Evolutionary conservation across 1,140 invertebrate genomes (phyloP).

Genomic region (Drosophila miranda): DNA sequence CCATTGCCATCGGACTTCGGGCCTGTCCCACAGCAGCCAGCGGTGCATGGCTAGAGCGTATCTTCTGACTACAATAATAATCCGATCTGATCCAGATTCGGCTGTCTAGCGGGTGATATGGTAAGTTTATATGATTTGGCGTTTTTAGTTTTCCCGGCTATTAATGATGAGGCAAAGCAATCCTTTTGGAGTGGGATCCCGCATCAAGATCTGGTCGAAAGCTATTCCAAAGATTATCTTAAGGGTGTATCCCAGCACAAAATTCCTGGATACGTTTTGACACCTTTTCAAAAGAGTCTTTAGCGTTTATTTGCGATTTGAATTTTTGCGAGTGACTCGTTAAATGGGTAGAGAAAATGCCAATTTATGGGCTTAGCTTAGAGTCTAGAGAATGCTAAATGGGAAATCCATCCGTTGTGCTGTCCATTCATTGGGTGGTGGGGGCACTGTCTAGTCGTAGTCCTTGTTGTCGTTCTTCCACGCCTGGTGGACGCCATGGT

Average conservation of each 20-base stretch:
- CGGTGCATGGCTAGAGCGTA: no score
- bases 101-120: no score
- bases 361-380: slow-evolving; percentile 42
- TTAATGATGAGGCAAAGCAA: no score
- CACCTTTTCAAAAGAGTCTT: slow-evolving; percentile 31
- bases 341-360: slow-evolving; percentile 21
- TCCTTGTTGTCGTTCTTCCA: slow-evolving; percentile 60
- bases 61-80: no score
- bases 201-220: no score
- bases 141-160: no score
- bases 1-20: no score
- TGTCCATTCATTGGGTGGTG: not conserved
- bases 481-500: slow-evolving; percentile 58
- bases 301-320: slow-evolving; percentile 45
- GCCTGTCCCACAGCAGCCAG: no score
- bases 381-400: slow-evolving; percentile 29
- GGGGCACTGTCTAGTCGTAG: slow-evolving; percentile 18
- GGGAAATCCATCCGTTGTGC: slow-evolving; percentile 5
- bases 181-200: not conserved
- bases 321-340: slow-evolving; percentile 33
- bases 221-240: no score
- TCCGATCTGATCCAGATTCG: no score
- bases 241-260: no score
- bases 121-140: no score
- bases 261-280: slow-evolving; percentile 26